Evolutionary conservation across 2,888 invertebrate genomes (phyloP), one percentile per base, ranked within the genome.

Genomic region (Adelphocoris suturalis): DNA sequence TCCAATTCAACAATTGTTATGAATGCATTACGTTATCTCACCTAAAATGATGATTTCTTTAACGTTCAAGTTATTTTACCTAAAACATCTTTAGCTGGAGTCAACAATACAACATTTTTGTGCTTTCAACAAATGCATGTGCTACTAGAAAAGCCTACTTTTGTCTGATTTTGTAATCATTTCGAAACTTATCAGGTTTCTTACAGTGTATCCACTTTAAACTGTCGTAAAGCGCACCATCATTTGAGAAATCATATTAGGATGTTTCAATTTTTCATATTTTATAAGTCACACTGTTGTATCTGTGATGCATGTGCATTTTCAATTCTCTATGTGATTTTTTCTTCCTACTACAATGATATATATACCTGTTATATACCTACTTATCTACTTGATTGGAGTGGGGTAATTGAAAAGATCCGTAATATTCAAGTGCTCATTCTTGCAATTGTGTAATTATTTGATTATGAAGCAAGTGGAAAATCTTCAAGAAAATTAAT

Each of bases 281-380:
- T 16, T n/a, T 52, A 48, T 52, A 3, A 57, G n/a, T 57, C 16
- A 57, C n/a, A 57, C 57, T 57, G 57, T 57, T n/a, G 57, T 57
- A 57, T 57, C 57, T n/a, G 57, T 57, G 57, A n/a, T 57, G 57
- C 57, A 14, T 57, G 57, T n/a, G 57, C 57, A 57, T 57, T 57
- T 57, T n/a, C n/a, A 2, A 16, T 14, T 57, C 7, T 57, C 12
- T 1, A 52, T 14, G 52, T 14, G 52, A 52, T 52, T 52, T 52
- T 48, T 52, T 16, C 16, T 52, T 3, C 16, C 57, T 57, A n/a
- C 57, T 7, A 57, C 19, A 16, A 5, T 52, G 14, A 12, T 52
- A 5, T 12, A 48, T n/a, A 11, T 52, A 52, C 52, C 52, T 52
- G 52, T 5, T 37, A 37, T 37, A 37, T 37, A 37, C 37, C 37